Conservation (phyloP, 2,113 vertebrate species). For the Parus major region DNA sequence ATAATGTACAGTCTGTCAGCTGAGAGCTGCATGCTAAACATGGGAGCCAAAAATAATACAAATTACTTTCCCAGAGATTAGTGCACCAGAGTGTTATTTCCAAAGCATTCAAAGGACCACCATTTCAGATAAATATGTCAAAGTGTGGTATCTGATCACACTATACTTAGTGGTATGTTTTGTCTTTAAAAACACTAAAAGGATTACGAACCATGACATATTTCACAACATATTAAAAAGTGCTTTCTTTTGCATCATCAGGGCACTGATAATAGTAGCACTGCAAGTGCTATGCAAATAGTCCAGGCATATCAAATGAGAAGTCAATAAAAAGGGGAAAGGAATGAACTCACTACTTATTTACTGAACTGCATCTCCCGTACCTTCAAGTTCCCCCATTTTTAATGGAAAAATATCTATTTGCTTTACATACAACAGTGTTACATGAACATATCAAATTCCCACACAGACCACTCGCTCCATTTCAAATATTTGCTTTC, state of each 20-base stretch:
- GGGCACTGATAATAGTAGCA: neutral
- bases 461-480: neutral
- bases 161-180: neutral
- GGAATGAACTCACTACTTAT: neutral
- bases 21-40: neutral
- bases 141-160: neutral
- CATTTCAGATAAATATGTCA: conserved; percentile 6
- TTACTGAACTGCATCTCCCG: neutral
- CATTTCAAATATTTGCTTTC: conserved; percentile 59
- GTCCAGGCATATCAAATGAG: neutral
- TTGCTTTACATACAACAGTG: neutral
- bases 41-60: conserved; percentile 31
- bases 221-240: neutral
- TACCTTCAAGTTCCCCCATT: neutral
- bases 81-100: neutral
- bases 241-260: neutral
- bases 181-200: neutral
- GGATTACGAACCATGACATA: neutral
- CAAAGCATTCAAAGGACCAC: neutral
- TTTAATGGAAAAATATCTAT: neutral
- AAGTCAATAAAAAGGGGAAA: neutral
- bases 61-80: conserved; percentile 29
- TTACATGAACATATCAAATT: neutral
- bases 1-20: neutral
- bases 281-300: neutral